These are phyloP conservation scores for Temnothorax longispinosus DNA, from an alignment of 1,140 invertebrate genomes.

Conservation along the genomic window DNA sequence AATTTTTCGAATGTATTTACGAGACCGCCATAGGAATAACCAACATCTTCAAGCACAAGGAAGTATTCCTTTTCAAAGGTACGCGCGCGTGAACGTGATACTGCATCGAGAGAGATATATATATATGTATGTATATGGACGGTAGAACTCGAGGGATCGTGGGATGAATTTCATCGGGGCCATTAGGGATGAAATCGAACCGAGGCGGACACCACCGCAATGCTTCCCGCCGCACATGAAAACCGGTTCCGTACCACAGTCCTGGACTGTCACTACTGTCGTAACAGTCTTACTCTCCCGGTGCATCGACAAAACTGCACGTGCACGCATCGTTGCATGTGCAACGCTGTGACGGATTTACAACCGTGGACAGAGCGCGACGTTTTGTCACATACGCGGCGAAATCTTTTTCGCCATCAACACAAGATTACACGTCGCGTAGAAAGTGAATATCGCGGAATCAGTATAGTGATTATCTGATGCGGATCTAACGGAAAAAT, in stretches of 20 bases:
- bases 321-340: slow-evolving; percentile 66
- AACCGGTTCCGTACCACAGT: slow-evolving; percentile 75
- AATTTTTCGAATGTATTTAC: background rate
- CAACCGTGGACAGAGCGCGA: slow-evolving; percentile 27
- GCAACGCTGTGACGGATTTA: slow-evolving; percentile 70
- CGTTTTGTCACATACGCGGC: slow-evolving; percentile 49
- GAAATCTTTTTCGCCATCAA: slow-evolving; percentile 56
- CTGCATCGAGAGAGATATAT: slow-evolving; percentile 44
- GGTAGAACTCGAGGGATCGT: slow-evolving; percentile 49
- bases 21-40: background rate
- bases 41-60: slow-evolving; percentile 1
- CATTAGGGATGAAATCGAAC: slow-evolving; percentile 79
- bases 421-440: slow-evolving; percentile 14
- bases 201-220: slow-evolving; percentile 74
- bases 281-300: slow-evolving; percentile 54
- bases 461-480: background rate
- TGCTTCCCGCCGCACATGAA: slow-evolving; percentile 65
- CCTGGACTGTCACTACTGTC: slow-evolving; percentile 62
- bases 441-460: background rate
- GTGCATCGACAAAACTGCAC: slow-evolving; percentile 57
- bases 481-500: background rate
- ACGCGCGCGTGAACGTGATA: slow-evolving; percentile 6
- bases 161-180: slow-evolving; percentile 78
- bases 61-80: slow-evolving; percentile 33
- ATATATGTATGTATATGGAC: background rate